These are phyloP conservation scores for Arbacia lixula DNA, from an alignment of 53 echinoderm and acorn worm species.

Conservation along the genomic window DNA sequence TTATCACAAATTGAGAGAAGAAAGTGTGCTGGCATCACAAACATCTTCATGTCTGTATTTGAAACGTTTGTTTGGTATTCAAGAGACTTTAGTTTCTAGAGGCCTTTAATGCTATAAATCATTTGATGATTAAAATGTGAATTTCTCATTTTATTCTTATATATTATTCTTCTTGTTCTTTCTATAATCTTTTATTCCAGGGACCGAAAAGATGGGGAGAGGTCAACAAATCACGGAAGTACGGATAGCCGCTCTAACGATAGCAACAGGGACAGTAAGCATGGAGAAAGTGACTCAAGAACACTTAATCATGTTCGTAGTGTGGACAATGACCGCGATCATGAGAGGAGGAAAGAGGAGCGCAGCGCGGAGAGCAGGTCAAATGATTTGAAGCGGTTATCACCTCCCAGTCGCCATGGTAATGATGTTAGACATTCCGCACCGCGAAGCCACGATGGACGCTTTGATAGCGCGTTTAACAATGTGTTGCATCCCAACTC, in stretches of 20 bases:
- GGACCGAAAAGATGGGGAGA: slow-evolving; percentile 62
- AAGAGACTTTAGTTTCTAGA: no score
- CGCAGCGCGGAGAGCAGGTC: slow-evolving; percentile 34
- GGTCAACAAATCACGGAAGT: slow-evolving; percentile 33
- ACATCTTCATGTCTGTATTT: no score
- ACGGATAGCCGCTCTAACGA: slow-evolving; percentile 26
- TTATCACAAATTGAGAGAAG: no score
- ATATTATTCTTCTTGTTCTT: not conserved
- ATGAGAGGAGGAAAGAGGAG: slow-evolving; percentile 62
- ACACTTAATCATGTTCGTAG: slow-evolving; percentile 44
- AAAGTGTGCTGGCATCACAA: no score
- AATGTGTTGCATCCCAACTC: slow-evolving; percentile 84
- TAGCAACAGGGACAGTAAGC: slow-evolving; percentile 57
- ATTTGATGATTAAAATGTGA: no score
- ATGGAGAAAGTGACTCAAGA: slow-evolving; percentile 40
- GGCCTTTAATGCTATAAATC: no score
- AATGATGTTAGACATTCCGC: slow-evolving; percentile 55
- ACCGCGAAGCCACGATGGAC: slow-evolving; percentile 61
- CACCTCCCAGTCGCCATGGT: slow-evolving; percentile 38
- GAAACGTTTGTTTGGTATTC: no score
- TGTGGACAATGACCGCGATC: slow-evolving; percentile 59
- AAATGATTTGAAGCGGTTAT: slow-evolving; percentile 34
- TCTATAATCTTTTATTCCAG: slow-evolving; percentile 17
- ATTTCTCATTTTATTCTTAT: no score
- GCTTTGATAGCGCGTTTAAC: slow-evolving; percentile 90